Evolutionary conservation across 2,888 invertebrate genomes (phyloP).

Genomic region (Tillus elongatus): DNA sequence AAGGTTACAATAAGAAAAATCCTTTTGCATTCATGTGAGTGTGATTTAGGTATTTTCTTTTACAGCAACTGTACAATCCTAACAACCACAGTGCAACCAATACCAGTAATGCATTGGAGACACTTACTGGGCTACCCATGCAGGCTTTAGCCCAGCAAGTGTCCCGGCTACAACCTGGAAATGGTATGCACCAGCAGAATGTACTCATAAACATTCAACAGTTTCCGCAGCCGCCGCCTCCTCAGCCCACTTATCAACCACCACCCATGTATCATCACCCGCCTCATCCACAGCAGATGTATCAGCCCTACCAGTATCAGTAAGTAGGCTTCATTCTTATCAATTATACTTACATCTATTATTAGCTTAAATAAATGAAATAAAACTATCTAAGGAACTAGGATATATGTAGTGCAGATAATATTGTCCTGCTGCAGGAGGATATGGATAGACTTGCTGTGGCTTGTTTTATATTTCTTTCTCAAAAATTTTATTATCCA

Average conservation of each 20-base stretch:
- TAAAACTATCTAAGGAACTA: no score
- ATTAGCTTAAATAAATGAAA: no score
- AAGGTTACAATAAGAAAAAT: no score
- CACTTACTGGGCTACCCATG: constrained; percentile 40
- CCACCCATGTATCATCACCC: constrained; percentile 42
- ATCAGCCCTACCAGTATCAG: constrained; percentile 37
- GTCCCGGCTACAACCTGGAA: constrained; percentile 35
- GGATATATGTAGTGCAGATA: no score
- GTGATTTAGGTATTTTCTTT: no score
- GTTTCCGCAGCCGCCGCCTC: constrained; percentile 45
- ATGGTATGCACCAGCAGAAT: constrained; percentile 52
- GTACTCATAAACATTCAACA: constrained; percentile 58
- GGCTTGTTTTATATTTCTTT: no score
- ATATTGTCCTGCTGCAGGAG: no score
- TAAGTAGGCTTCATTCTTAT: constrained; percentile 26
- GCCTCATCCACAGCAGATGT: constrained; percentile 39
- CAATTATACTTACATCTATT: no score
- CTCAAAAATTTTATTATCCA: no score
- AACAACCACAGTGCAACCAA: constrained; percentile 14
- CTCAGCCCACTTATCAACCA: constrained; percentile 41
- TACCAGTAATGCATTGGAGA: constrained; percentile 28
- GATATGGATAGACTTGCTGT: no score
- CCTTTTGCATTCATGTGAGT: no score
- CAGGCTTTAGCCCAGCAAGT: constrained; percentile 45
- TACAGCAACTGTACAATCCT: constrained; percentile 37